phyloP scores from a whole-genome alignment of 2,888 invertebrate genomes.

The Eilema griseolum region DNA sequence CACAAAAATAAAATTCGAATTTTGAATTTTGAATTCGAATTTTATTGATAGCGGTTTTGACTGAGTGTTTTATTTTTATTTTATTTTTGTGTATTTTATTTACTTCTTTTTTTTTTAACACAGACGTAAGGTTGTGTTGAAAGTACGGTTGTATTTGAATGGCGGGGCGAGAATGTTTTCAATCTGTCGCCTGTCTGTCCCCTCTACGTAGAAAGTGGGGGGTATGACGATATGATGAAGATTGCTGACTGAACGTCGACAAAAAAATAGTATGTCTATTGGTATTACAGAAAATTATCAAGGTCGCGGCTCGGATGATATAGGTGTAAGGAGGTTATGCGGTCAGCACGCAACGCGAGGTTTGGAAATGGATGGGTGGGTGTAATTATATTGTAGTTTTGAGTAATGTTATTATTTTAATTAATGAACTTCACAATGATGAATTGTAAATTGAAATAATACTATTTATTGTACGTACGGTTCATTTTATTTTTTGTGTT shows the following conservation, averaged over 20 bases:
- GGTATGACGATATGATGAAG: constrained; percentile 23
- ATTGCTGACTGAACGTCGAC: constrained; percentile 21
- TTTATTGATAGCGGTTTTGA: constrained; percentile 20
- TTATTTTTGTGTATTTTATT: constrained; percentile 25
- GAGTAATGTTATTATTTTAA: not conserved
- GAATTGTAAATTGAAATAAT: not conserved
- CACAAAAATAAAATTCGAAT: constrained; percentile 12
- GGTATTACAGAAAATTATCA: constrained; percentile 30
- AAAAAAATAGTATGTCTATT: constrained; percentile 28
- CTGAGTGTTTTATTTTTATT: constrained; percentile 5
- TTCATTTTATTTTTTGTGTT: not conserved
- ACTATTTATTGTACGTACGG: not conserved
- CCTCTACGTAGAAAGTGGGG: constrained; percentile 50
- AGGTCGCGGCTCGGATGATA: constrained; percentile 42
- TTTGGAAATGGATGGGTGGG: constrained; percentile 43
- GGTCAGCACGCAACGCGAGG: constrained; percentile 19
- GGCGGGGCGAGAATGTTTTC: constrained; percentile 37
- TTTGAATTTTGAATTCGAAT: constrained; percentile 23
- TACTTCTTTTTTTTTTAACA: constrained; percentile 28
- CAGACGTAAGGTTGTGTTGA: constrained; percentile 36
- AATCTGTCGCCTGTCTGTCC: constrained; percentile 47
- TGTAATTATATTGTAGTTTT: not conserved
- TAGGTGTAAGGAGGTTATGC: constrained; percentile 42
- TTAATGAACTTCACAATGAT: not conserved
- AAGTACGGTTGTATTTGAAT: constrained; percentile 47